A percentile compares a stretch with the other conserved stretches of the same genome.
These are phyloP conservation scores for Subacronicta megacephala DNA, from an alignment of 2,888 invertebrate genomes.

Conservation along the genomic window DNA sequence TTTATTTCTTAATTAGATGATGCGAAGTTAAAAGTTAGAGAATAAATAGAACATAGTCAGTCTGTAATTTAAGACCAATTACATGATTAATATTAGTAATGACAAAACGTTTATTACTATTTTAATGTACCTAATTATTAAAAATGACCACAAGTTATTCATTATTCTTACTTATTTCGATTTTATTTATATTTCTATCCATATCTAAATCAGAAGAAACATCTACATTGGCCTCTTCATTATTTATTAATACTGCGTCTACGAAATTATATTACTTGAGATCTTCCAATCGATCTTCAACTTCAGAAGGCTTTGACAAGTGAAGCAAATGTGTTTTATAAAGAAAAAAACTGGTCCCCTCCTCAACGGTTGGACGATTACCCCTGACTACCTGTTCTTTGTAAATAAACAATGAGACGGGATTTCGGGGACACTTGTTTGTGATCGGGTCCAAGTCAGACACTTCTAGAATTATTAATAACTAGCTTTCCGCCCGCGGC, in stretches of 20 bases:
- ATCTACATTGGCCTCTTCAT: conserved; percentile 2
- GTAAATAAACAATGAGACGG: conserved; percentile 78
- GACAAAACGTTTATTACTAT: no score
- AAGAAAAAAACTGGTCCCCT: conserved; percentile 41
- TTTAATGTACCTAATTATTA: no score
- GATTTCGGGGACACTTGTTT: conserved; percentile 52
- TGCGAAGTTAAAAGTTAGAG: no score
- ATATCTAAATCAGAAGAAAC: conserved; percentile 6
- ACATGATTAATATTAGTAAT: no score
- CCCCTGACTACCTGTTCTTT: conserved; percentile 60
- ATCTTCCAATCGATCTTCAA: conserved; percentile 27
- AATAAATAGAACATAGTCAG: no score
- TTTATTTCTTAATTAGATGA: no score
- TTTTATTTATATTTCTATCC: background rate
- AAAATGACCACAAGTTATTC: no score
- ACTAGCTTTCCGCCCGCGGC: no score
- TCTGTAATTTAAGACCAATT: no score
- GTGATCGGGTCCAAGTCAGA: conserved; percentile 41
- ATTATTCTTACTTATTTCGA: no score
- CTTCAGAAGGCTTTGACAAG: conserved; percentile 50
- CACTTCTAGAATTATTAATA: background rate
- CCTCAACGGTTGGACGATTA: conserved; percentile 38
- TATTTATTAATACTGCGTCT: conserved; percentile 12
- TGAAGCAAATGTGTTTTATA: conserved; percentile 49
- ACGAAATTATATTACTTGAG: conserved; percentile 10